Percentiles rank a stretch among this genome's conserved stretches.
Evolutionary conservation across 2,888 invertebrate genomes (phyloP).

Genomic region (Cyclophora punctaria): DNA sequence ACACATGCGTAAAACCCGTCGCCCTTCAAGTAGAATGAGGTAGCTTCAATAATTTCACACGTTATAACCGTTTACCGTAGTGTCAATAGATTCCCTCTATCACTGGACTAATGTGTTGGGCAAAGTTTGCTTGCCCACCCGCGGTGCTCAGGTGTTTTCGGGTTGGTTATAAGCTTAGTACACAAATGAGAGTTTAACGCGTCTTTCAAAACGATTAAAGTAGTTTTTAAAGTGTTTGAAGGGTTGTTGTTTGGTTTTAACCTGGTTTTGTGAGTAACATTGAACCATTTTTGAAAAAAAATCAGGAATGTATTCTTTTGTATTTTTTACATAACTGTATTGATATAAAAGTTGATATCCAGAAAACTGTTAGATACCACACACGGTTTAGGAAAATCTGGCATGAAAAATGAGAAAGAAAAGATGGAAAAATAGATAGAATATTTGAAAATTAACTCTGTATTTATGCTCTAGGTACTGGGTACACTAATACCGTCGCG

Average conservation of each 20-base stretch:
- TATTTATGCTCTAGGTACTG: too few relatives aligned
- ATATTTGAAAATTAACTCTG: too few relatives aligned
- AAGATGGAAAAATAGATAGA: too few relatives aligned
- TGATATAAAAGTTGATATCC: too few relatives aligned
- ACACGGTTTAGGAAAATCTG: too few relatives aligned
- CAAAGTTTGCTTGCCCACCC: constrained; percentile 25
- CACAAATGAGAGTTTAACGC: background rate
- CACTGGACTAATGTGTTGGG: constrained; percentile 14
- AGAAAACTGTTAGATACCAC: too few relatives aligned
- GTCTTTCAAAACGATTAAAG: background rate
- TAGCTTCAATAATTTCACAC: constrained; percentile 6
- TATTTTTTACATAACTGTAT: too few relatives aligned
- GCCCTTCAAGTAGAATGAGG: background rate
- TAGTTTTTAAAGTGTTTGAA: background rate
- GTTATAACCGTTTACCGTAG: constrained; percentile 4
- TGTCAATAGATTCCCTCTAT: constrained; percentile 9
- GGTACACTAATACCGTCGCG: too few relatives aligned
- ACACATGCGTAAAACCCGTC: background rate
- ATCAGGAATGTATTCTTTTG: too few relatives aligned
- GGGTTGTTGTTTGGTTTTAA: background rate
- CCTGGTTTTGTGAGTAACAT: too few relatives aligned
- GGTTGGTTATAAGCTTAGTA: background rate
- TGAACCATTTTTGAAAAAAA: too few relatives aligned
- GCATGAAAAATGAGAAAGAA: too few relatives aligned
- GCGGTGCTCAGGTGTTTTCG: constrained; percentile 10